Conservation (phyloP, 2,888 invertebrate species). For the Hirtodrosophila trivittata region DNA sequence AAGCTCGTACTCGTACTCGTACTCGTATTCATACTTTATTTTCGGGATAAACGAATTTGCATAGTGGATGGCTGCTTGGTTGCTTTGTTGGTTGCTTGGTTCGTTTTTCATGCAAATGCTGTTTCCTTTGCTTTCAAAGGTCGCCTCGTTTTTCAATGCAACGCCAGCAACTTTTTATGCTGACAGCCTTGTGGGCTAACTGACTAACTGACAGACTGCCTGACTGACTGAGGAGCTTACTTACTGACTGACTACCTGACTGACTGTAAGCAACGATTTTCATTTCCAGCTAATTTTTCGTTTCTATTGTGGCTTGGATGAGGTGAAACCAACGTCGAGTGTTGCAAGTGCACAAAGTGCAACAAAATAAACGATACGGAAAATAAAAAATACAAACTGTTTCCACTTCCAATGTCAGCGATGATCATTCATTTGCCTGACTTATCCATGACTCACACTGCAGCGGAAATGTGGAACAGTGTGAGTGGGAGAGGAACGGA, state of each 20-base stretch:
- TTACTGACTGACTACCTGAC: slow-evolving; percentile 37
- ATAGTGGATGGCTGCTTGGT: slow-evolving; percentile 26
- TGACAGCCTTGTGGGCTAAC: slow-evolving; percentile 49
- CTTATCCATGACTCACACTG: slow-evolving; percentile 67
- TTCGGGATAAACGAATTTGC: slow-evolving; percentile 67
- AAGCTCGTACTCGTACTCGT: not conserved
- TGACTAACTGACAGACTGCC: slow-evolving; percentile 25
- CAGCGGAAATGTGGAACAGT: slow-evolving; percentile 55
- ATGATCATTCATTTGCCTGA: slow-evolving; percentile 67
- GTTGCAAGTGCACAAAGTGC: slow-evolving; percentile 54
- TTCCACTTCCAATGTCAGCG: slow-evolving; percentile 70
- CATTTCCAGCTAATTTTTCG: slow-evolving; percentile 70
- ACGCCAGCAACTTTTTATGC: slow-evolving; percentile 62
- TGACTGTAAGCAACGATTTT: slow-evolving; percentile 53
- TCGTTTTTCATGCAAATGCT: slow-evolving; percentile 43
- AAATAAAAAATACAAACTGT: slow-evolving; percentile 36
- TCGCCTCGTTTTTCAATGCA: slow-evolving; percentile 63
- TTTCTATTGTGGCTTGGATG: slow-evolving; percentile 31
- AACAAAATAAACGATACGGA: slow-evolving; percentile 33
- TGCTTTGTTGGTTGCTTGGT: slow-evolving; percentile 4
- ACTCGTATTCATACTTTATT: slow-evolving; percentile 30
- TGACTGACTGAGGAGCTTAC: slow-evolving; percentile 16
- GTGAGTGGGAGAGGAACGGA: not conserved
- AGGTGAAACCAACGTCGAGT: slow-evolving; percentile 51
- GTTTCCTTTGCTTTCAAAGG: slow-evolving; percentile 51